A percentile compares a stretch with the other conserved stretches of the same genome.
Conservation (phyloP, 2,797 vertebrate species). For the Pantherophis vulpinus region DNA sequence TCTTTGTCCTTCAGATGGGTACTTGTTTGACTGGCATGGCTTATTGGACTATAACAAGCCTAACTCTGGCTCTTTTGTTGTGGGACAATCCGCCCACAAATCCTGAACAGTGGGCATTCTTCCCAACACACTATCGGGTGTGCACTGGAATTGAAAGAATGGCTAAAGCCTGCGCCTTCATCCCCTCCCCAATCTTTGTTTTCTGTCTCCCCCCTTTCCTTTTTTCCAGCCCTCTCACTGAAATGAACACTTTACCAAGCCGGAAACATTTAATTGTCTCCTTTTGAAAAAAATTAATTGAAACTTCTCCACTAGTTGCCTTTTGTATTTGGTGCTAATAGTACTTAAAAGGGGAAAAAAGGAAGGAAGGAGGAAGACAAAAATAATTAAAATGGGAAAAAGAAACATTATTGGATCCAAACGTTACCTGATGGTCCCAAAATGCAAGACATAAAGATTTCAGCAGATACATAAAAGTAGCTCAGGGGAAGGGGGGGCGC, state of each 20-base stretch:
- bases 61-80: constrained; percentile 95
- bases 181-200: constrained; percentile 86
- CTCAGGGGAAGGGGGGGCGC: background rate
- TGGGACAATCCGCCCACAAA: constrained; percentile 98
- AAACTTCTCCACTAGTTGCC: constrained; percentile 94
- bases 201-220: constrained; percentile 60
- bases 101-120: constrained; percentile 96
- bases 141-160: constrained; percentile 94
- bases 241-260: constrained; percentile 99
- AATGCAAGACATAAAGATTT: constrained; percentile 47
- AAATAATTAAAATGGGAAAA: constrained; percentile 50
- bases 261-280: constrained; percentile 99
- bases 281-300: constrained; percentile 97
- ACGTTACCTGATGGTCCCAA: constrained; percentile 47
- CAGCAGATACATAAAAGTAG: background rate
- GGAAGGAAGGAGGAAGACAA: constrained; percentile 30
- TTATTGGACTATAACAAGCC: constrained; percentile 99
- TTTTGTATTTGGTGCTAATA: constrained; percentile 79
- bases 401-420: constrained; percentile 64
- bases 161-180: constrained; percentile 86
- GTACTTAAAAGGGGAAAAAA: constrained; percentile 54
- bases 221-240: constrained; percentile 69
- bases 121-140: constrained; percentile 93
- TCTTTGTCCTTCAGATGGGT: constrained; percentile 89
- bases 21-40: constrained; percentile 99